Base-by-base conservation (phyloP, 2,888 invertebrate species). In the Steinernema hermaphroditum region DNA sequence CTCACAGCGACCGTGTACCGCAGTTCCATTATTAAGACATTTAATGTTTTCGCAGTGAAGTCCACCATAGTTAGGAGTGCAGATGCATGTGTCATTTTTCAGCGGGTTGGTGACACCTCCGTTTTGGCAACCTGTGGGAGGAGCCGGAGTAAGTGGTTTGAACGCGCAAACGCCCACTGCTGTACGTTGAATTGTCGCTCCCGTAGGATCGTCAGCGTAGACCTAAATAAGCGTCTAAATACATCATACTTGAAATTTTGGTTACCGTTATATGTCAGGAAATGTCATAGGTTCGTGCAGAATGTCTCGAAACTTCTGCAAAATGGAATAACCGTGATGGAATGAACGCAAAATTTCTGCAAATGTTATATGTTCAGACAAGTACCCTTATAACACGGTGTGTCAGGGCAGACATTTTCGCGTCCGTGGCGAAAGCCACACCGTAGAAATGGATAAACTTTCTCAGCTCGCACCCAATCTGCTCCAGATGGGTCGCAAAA, bases 151-250 rank as follows among this genome's bases (percentile, higher is more conserved):
- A 12, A 72, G 50, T 29, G 41, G n/a, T 75, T 74, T 71, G 57
- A 74, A 74, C 34, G 79, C 76, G 68, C 83, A 83, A 75, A 76
- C 81, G 68, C 80, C 79, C 14, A 79, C 76, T 1, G 79, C 73
- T 0, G 81, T 77, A 71, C 83, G 74, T 68, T 81, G 81, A 62
- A 83, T 79, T 19, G 83, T 80, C 75, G 72, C 81, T 24, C 83
- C 83, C 32, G 75, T 76, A 22, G 74, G 77, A 74, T 83, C 83
- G 57, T 83, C 83, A 50, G 80, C 82, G 72, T 77, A 83, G 37
- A 82, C 74, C 74, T 74, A 34, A 72, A 12, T 43, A 46, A 29
- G n/a, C 27, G n/a, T 49, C 29, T 49, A 27, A 43, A 2, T 14
- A 4, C 29, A 70, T 27, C 49, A 27, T 1, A 27, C 14, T 2